phyloP scores from a whole-genome alignment of 30 jellyfish, hydroid and myxozoan species.

The Cassiopea andromeda region DNA sequence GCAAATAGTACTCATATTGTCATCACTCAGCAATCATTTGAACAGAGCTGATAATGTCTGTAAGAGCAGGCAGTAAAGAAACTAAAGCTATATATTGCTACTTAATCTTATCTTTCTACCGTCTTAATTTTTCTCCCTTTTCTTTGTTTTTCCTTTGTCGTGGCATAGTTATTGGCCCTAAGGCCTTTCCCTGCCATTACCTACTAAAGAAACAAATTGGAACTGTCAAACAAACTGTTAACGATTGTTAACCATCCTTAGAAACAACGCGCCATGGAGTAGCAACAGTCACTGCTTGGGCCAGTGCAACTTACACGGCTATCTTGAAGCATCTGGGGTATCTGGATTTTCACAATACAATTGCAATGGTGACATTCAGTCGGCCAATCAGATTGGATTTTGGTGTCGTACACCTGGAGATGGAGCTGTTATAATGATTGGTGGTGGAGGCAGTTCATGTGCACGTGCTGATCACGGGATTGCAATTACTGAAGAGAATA shows the following conservation, averaged over 20 bases:
- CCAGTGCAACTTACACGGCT: neutral
- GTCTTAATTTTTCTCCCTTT: too few relatives aligned
- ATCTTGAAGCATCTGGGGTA: slow-evolving; percentile 13
- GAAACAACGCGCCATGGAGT: slow-evolving; percentile 25
- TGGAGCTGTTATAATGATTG: slow-evolving; percentile 34
- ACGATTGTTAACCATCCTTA: neutral
- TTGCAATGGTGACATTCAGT: slow-evolving; percentile 14
- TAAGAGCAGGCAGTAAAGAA: too few relatives aligned
- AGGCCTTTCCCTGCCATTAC: too few relatives aligned
- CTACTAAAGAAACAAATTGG: too few relatives aligned
- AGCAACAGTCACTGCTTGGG: neutral
- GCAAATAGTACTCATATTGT: too few relatives aligned
- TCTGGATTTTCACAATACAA: slow-evolving; percentile 27
- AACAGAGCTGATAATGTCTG: too few relatives aligned
- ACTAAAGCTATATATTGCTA: too few relatives aligned
- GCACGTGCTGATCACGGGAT: slow-evolving; percentile 45
- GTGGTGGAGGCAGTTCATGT: slow-evolving; percentile 39
- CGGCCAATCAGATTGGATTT: neutral
- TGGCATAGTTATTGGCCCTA: too few relatives aligned
- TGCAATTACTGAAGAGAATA: slow-evolving; percentile 23
- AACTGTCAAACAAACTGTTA: too few relatives aligned
- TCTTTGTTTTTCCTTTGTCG: too few relatives aligned
- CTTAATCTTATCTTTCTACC: too few relatives aligned
- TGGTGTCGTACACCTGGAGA: slow-evolving; percentile 36
- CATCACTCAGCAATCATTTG: too few relatives aligned